These are phyloP conservation scores for Phrynosoma blainvillii DNA, from an alignment of 2,113 vertebrate species.

Conservation along the genomic window DNA sequence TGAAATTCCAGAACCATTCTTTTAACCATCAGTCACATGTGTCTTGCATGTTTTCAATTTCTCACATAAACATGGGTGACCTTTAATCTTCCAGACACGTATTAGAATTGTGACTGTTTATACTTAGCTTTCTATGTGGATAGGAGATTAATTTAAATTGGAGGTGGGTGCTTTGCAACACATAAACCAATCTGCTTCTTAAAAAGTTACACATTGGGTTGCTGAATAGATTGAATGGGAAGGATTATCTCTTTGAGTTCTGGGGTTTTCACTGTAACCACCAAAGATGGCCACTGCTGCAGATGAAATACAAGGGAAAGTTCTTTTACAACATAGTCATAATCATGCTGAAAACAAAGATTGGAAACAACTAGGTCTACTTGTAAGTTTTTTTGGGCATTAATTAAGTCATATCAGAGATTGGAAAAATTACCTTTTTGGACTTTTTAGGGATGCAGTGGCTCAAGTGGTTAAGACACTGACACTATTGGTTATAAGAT, in stretches of 20 bases:
- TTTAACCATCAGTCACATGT: background rate
- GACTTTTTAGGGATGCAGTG: background rate
- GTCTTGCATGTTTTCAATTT: background rate
- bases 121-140: background rate
- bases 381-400: no score
- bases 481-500: no score
- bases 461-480: no score
- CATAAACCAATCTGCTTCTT: background rate
- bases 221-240: background rate
- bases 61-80: background rate
- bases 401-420: background rate
- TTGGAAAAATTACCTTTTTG: background rate
- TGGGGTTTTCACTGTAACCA: background rate
- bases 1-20: slow-evolving; percentile 2
- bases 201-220: background rate
- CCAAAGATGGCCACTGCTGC: background rate
- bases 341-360: no score
- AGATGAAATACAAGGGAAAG: background rate
- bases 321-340: no score
- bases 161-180: background rate
- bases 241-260: background rate
- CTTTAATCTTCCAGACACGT: background rate
- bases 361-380: no score
- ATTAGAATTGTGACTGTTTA: background rate
- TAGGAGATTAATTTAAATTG: background rate